Evolutionary conservation across 2,888 invertebrate genomes (phyloP).

Genomic region (Podotricha telesiphe): DNA sequence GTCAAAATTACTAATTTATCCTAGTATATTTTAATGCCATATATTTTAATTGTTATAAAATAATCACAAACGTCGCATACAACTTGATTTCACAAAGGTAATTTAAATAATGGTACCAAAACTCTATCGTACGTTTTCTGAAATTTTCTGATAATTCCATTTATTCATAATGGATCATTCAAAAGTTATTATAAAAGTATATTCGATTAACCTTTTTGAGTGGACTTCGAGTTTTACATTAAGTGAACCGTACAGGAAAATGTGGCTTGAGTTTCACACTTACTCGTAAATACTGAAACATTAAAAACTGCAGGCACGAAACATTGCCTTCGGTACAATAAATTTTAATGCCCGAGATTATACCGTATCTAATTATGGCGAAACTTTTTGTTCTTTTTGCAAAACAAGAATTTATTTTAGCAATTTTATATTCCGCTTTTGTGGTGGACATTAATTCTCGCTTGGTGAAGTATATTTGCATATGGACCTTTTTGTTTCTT

Average conservation of each 20-base stretch:
- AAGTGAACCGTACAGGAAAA: constrained; percentile 17
- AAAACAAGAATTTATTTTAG: constrained; percentile 45
- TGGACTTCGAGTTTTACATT: background rate
- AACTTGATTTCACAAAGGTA: background rate
- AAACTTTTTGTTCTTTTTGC: constrained; percentile 42
- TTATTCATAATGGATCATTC: background rate
- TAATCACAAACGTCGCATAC: background rate
- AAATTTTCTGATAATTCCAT: background rate
- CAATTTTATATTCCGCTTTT: constrained; percentile 44
- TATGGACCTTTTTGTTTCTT: constrained; percentile 40
- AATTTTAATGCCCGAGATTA: constrained; percentile 43
- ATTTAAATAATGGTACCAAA: too few species aligned
- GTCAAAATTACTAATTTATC: too few species aligned
- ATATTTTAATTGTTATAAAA: too few species aligned
- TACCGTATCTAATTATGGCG: constrained; percentile 43
- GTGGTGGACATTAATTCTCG: constrained; percentile 44
- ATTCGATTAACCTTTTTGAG: constrained; percentile 2
- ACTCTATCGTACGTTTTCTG: background rate
- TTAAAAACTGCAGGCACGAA: constrained; percentile 36
- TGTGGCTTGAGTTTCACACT: constrained; percentile 7
- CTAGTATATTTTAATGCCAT: too few species aligned
- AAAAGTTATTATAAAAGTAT: constrained; percentile 5
- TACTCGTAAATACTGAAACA: constrained; percentile 18
- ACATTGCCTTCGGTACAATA: constrained; percentile 37
- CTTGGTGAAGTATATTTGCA: constrained; percentile 43